A percentile compares a stretch with the other conserved stretches of the same genome.
These are phyloP conservation scores for Serranus cabrilla DNA, from an alignment of 2,797 vertebrate species.

Conservation along the genomic window DNA sequence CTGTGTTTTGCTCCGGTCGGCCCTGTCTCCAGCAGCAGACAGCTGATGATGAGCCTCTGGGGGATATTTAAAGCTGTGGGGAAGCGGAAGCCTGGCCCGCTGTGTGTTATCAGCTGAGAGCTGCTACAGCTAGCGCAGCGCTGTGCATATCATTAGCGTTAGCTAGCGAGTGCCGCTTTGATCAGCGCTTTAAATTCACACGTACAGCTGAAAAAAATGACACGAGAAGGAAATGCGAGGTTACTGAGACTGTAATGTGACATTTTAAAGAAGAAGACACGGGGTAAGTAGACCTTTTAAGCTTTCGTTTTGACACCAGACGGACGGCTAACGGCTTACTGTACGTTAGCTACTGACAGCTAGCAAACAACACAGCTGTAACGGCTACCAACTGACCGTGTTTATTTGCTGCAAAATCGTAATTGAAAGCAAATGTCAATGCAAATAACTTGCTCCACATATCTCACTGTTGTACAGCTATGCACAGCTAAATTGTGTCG, in stretches of 20 bases:
- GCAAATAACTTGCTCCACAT: background rate
- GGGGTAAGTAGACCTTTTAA: constrained; percentile 49
- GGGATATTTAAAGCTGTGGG: constrained; percentile 57
- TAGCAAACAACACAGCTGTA: constrained; percentile 53
- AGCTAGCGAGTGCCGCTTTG: background rate
- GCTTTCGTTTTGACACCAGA: background rate
- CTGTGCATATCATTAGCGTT: background rate
- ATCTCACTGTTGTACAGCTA: background rate
- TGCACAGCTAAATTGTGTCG: background rate
- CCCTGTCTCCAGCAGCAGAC: constrained; percentile 18
- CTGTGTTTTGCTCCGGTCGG: constrained; percentile 13
- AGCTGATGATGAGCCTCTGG: constrained; percentile 43
- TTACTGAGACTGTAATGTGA: background rate
- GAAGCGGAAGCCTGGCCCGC: constrained; percentile 61
- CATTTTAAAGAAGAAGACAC: background rate
- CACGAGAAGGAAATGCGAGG: background rate
- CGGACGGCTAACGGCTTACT: background rate
- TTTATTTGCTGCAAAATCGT: background rate
- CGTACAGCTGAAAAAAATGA: constrained; percentile 22
- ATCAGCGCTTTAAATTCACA: background rate
- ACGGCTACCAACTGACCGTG: too few species aligned
- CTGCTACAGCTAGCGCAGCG: constrained; percentile 26
- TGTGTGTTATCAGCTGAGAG: constrained; percentile 43
- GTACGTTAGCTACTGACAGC: constrained; percentile 29
- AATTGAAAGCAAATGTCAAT: too few species aligned